Evolutionary conservation across 2,797 vertebrate genomes (phyloP), one percentile per base, ranked within the genome.

Genomic region (Toxotes lorentzi): DNA sequence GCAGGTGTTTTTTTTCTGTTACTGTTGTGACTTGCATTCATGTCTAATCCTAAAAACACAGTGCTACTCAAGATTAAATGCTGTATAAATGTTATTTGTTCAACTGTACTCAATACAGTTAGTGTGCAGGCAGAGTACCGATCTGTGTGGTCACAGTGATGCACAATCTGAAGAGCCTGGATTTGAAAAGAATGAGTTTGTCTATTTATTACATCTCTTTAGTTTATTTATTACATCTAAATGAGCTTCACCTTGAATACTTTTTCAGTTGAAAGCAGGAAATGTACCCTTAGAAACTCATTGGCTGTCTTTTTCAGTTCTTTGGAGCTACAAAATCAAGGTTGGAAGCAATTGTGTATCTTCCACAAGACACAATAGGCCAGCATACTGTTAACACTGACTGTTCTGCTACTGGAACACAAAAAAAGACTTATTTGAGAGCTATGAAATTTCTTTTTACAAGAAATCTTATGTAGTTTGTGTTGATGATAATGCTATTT

Each of bases 1-100:
- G 14, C 7, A 14, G 12, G 21, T 34, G 19, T 24, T 35, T 35
- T 41, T 11, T 60, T 70, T 50, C 19, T 73, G 27, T 38, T 53
- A 78, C 34, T 45, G 27, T 43, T 7, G 56, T 24, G 1, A 30
- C 12, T 17, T 59, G 30, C 14, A 48, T 67, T 64, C n/a, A 14
- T 35, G 34, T 70, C 14, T 51, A 35, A 70, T 68, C 24, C 60
- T 78, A 60, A 74, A 70, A 76, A 30, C 57, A 70, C 27, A 75
- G 54, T 60, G 23, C 23, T 50, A 60, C 19, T 5, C 4, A 32
- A 6, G 3, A 41, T 60, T 19, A 65, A 70, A 73, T 47, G 13
- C 62, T 40, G 13, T 30, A 23, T 57, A 53, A n/a, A 27, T 16
- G 0, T 41, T 14, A 34, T 64, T 34, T 40, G 6, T 73, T 62